Evolutionary conservation across 2,797 vertebrate species (phyloP).

Genomic region (Halcyon leucocephala): DNA sequence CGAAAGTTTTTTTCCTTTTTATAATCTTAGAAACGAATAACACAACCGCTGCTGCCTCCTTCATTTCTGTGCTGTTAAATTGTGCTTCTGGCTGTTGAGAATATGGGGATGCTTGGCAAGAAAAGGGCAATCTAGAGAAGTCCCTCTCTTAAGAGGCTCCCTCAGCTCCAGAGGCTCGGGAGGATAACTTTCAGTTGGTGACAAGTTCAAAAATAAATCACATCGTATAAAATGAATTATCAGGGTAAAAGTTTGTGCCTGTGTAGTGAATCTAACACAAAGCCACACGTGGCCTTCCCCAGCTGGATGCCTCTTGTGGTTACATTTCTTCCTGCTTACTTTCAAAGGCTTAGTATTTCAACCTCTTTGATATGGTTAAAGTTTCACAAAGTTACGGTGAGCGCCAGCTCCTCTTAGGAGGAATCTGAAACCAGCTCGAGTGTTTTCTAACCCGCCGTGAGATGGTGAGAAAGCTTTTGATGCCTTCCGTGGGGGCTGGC

Average conservation of each 20-base stretch:
- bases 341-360: background rate
- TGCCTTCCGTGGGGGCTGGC: background rate
- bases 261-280: background rate
- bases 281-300: rapidly evolving
- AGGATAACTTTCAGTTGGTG: background rate
- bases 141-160: background rate
- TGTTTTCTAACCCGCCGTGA: background rate
- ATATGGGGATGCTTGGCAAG: too few species aligned
- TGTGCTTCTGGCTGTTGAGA: background rate
- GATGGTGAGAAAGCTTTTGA: background rate
- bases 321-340: background rate
- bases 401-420: background rate
- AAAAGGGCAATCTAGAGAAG: background rate
- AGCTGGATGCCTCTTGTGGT: background rate
- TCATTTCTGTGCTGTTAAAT: background rate
- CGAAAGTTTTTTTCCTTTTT: background rate
- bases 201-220: background rate
- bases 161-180: background rate
- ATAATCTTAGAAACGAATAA: background rate
- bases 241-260: background rate
- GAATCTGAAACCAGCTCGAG: background rate
- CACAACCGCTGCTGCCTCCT: background rate
- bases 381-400: background rate
- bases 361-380: background rate
- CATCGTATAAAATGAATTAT: background rate